Conservation (phyloP, 2,888 invertebrate genomes). For the Acrobasis consociella region DNA sequence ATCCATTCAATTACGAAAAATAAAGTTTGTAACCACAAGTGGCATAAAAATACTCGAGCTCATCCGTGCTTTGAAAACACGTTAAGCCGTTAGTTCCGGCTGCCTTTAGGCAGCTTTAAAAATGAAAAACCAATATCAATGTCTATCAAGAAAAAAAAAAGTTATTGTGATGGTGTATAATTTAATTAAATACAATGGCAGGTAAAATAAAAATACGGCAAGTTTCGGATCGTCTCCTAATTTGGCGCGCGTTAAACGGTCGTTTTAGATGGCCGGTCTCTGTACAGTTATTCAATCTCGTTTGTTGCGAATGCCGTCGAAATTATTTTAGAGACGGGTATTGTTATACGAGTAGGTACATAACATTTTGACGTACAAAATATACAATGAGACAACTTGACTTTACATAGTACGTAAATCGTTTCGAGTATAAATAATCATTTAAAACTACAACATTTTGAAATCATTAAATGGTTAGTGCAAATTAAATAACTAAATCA, state of each 20-base stretch:
- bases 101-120: no score
- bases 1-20: no score
- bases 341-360: background rate
- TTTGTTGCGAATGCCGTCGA: conserved; percentile 7
- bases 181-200: background rate
- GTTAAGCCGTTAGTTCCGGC: no score
- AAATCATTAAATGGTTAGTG: no score
- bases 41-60: no score
- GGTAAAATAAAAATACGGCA: background rate
- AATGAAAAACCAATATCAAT: background rate
- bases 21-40: no score
- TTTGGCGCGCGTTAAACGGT: conserved; percentile 18
- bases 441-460: no score
- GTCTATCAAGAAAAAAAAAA: background rate
- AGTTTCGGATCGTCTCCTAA: conserved; percentile 3
- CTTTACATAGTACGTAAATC: background rate
- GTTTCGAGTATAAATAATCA: no score
- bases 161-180: background rate
- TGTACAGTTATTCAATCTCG: conserved; percentile 23
- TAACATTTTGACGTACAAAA: background rate
- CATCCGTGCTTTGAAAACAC: no score
- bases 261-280: conserved; percentile 12
- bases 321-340: background rate
- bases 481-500: no score
- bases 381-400: background rate